These are phyloP conservation scores for Petrocephalus schoutedeni DNA, from an alignment of 2,797 vertebrate genomes.

Conservation along the genomic window DNA sequence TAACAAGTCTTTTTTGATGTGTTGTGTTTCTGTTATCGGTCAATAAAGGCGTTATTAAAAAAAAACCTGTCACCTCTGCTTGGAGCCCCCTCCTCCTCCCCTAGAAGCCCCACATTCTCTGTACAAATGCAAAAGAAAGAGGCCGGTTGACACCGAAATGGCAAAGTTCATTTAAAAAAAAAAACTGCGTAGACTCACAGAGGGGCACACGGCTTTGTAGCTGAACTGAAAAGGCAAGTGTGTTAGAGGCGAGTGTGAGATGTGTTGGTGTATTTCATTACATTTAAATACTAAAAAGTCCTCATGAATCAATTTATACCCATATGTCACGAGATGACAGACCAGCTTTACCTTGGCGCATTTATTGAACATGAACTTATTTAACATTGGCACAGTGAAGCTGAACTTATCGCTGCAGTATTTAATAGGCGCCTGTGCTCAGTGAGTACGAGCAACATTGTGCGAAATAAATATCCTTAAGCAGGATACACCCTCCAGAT, in stretches of 20 bases:
- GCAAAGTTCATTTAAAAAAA: conserved; percentile 61
- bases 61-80: conserved; percentile 8
- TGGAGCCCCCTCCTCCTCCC: conserved; percentile 22
- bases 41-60: conserved; percentile 14
- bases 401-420: not conserved
- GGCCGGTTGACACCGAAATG: conserved; percentile 64
- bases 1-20: not conserved
- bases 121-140: conserved; percentile 49
- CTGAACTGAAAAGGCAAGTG: conserved; percentile 66
- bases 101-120: conserved; percentile 49
- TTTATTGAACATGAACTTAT: not conserved
- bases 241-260: conserved; percentile 59
- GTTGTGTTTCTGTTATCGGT: conserved; percentile 6
- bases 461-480: not conserved
- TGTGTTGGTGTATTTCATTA: conserved; percentile 54
- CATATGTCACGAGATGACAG: not conserved
- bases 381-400: not conserved
- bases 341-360: not conserved
- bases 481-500: not conserved
- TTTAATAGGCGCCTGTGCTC: not conserved
- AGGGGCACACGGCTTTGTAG: conserved; percentile 62
- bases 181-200: conserved; percentile 57
- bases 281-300: not conserved
- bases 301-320: not conserved
- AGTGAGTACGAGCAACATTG: not conserved